Evolutionary conservation across 2,113 vertebrate genomes (phyloP).

Genomic region (Caloenas nicobarica): DNA sequence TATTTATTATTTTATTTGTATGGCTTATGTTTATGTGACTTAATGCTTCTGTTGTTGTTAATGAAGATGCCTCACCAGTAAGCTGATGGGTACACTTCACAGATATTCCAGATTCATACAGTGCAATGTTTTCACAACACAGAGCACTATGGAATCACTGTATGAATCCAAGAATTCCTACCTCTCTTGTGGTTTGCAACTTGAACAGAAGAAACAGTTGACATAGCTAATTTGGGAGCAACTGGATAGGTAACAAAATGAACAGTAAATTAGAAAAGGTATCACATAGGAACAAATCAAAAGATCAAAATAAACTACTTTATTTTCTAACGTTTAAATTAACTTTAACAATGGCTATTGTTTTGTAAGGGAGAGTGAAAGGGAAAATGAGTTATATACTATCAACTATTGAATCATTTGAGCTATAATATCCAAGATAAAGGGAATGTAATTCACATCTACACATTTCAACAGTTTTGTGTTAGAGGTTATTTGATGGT

Average conservation of each 20-base stretch:
- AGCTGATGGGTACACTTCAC: constrained; percentile 76
- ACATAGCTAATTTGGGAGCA: constrained; percentile 92
- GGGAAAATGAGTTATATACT: not conserved
- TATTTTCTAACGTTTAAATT: not conserved
- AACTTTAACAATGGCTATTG: not conserved
- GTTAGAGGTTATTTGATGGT: not conserved
- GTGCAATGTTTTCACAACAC: constrained; percentile 78
- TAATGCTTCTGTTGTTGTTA: constrained; percentile 40
- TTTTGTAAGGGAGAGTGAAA: not conserved
- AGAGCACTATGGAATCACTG: constrained; percentile 73
- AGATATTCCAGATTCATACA: constrained; percentile 85
- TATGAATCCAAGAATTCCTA: constrained; percentile 92
- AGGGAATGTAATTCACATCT: not conserved
- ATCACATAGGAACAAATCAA: constrained; percentile 43
- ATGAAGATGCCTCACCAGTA: constrained; percentile 67
- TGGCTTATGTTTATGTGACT: not conserved
- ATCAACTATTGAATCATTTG: not conserved
- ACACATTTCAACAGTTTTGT: not conserved
- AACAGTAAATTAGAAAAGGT: constrained; percentile 77
- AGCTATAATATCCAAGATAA: not conserved
- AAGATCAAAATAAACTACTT: constrained; percentile 49
- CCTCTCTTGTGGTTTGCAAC: constrained; percentile 98
- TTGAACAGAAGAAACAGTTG: constrained; percentile 93
- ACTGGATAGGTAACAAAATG: constrained; percentile 85
- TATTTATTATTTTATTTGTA: not conserved